Percentiles rank a stretch among this genome's conserved stretches.
phyloP scores from a whole-genome alignment of 2,888 invertebrate species.

The Philereme vetulata region DNA sequence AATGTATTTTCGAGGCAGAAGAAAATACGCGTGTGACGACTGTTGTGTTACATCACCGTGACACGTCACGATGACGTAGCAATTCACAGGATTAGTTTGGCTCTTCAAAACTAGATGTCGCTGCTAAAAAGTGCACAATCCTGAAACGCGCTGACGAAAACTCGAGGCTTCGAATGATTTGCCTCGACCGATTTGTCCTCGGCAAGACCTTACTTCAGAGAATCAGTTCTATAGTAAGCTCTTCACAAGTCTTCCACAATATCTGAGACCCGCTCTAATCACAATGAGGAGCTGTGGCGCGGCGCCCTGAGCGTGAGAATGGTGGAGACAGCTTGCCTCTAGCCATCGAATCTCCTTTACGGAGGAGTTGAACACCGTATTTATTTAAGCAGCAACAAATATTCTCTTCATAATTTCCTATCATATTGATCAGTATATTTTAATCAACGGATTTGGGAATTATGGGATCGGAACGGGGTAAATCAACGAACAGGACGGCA shows the following conservation, averaged over 20 bases:
- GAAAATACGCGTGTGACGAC: background rate
- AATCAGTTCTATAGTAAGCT: conserved; percentile 45
- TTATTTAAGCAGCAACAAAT: too few relatives aligned
- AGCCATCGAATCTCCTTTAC: conserved; percentile 40
- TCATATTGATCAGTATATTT: too few relatives aligned
- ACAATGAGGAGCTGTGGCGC: conserved; percentile 45
- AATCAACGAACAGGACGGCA: too few relatives aligned
- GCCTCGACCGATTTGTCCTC: background rate
- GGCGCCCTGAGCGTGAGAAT: conserved; percentile 44
- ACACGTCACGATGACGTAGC: background rate
- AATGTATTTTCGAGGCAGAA: background rate
- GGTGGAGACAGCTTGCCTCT: conserved; percentile 32
- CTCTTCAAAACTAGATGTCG: conserved; percentile 1
- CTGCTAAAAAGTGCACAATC: background rate
- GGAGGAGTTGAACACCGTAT: too few relatives aligned
- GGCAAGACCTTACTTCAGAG: conserved; percentile 42
- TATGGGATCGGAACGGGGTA: too few relatives aligned
- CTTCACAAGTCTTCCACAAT: conserved; percentile 36
- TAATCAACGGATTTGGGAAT: too few relatives aligned
- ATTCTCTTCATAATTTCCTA: too few relatives aligned
- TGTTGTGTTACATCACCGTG: too few relatives aligned
- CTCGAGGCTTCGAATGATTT: conserved; percentile 2
- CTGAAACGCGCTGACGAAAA: conserved; percentile 28
- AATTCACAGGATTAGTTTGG: background rate
- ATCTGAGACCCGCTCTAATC: conserved; percentile 1